Evolutionary conservation across 2,113 vertebrate species (phyloP).

Genomic region (Phrynocephalus versicolor): DNA sequence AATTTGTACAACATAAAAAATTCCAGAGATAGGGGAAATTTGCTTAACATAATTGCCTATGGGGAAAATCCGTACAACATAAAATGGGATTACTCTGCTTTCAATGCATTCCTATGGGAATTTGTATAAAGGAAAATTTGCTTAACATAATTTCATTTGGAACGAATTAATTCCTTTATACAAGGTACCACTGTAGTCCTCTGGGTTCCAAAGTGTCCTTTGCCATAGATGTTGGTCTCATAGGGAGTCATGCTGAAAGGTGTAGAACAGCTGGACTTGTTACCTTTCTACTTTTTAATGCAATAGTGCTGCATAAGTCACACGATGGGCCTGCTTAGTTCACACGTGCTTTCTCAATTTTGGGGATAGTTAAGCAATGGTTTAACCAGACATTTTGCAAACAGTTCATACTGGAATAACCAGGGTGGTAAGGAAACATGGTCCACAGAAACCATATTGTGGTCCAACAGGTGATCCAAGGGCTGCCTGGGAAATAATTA

Average conservation of each 20-base stretch:
- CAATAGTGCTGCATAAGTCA: too few species aligned
- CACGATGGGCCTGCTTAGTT: slow-evolving; percentile 10
- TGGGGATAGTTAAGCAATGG: neutral
- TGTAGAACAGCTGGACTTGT: neutral
- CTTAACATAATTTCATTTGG: too few species aligned
- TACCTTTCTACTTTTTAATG: too few species aligned
- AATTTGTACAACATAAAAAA: too few species aligned
- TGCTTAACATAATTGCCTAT: too few species aligned
- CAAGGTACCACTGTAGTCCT: too few species aligned
- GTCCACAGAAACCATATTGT: slow-evolving; percentile 26
- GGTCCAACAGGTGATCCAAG: slow-evolving; percentile 32
- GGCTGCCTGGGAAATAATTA: slow-evolving; percentile 54
- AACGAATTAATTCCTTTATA: too few species aligned
- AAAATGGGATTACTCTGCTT: too few species aligned
- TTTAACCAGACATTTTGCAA: slow-evolving; percentile 35
- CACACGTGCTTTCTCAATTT: slow-evolving; percentile 9
- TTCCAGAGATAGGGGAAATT: too few species aligned
- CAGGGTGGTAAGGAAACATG: neutral
- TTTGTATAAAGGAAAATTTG: too few species aligned
- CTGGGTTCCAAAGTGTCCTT: neutral
- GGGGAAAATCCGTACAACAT: too few species aligned
- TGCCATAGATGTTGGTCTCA: neutral
- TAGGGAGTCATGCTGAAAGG: neutral
- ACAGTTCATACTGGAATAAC: slow-evolving; percentile 25
- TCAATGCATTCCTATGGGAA: too few species aligned